Base-by-base conservation (phyloP, 2,797 vertebrate species). In the Setipinna tenuifilis region DNA sequence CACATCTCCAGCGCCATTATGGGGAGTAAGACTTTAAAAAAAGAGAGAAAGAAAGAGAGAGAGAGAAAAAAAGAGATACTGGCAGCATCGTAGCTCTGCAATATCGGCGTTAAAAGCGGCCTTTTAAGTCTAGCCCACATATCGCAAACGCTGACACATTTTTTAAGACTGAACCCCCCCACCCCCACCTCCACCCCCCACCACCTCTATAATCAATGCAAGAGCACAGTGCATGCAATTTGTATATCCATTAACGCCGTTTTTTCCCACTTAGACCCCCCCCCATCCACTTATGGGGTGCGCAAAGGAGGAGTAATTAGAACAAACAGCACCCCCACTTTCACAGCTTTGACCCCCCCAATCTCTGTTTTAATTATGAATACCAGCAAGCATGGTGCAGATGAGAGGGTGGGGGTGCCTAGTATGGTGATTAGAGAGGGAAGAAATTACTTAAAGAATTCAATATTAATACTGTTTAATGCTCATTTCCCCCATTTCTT, bases 251-350 rank as follows among this genome's bases (percentile, higher is more conserved):
- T 90, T 90, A 90, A 87, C 83, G 65, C 83, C 83, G 86, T 84
- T 68, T 84, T 85, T 87, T 88, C 9, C 50, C 84, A 86, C 83
- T 88, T 85, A 28, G 19, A 61, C 65, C 10, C 59, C 84, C 50
- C 50, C 35, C 35, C 35, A 54, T 14, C 50, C 28, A 31, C 54
- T 83, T 88, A 84, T 65, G 81, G 75, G 11, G 71, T 31, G 54
- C 11, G 17, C 75, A 82, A 68, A 83, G 65, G 50, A 28, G 35
- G 85, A 81, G 84, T 90, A 89, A 91, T 90, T 90, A 90, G 87
- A 85, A 90, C 88, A 83, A 90, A 88, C 86, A 87, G 84, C 83
- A 86, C 86, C 83, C 83, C 35, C 83, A 89, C 88, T 81, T 87
- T 83, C 87, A 84, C 41, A 84, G 86, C 89, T 54, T 9, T 54